Base-by-base conservation (phyloP, 1,140 invertebrate species). In the Brachionus angularis region DNA sequence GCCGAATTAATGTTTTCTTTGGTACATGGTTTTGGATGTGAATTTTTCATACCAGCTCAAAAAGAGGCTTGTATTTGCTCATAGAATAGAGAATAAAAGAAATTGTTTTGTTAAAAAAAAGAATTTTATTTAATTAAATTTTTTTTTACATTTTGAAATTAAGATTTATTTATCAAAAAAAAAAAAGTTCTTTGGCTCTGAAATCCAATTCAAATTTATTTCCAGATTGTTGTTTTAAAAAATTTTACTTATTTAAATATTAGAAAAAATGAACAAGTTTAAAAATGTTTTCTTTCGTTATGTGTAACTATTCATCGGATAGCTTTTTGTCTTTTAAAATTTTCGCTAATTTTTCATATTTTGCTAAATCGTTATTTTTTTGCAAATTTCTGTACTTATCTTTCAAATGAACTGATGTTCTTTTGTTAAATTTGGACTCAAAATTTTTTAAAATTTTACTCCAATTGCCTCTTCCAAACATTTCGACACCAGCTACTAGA, bases 401-500 rank as follows among this genome's bases (percentile, higher is more conserved):
- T 67, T 67, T 67, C 12, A 67, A 23, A 46, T 67, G 62, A 46
- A 67, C 62, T 18, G 42, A 31, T 7, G 42, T 47, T 25, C 62
- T 18, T 4, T 4, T 18, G 3, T 34, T 50, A 3, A 67, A 18
- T 21, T 67, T 44, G 0, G 46, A 39, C 18, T 14, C 33, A 46
- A 67, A 67, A 5, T 33, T 21, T 18, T 46, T 67, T n/a, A 67
- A 29, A 33, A 67, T 67, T 67, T 50, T 67, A 12, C 27, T 33
- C 62, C 62, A 67, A 36, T 47, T 67, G 21, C 62, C 62, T 47
- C 47, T 67, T n/a, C 62, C 62, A 50, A 47, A 67, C 23, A 67
- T 16, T 29, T 67, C 62, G 1, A 67, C 62, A 33, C 62, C 62
- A 46, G 36, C 44, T 18, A 46, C 47, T 31, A 67, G 16, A 67